phyloP scores from a whole-genome alignment of 2,113 vertebrate species.

The Hemichromis elongatus region DNA sequence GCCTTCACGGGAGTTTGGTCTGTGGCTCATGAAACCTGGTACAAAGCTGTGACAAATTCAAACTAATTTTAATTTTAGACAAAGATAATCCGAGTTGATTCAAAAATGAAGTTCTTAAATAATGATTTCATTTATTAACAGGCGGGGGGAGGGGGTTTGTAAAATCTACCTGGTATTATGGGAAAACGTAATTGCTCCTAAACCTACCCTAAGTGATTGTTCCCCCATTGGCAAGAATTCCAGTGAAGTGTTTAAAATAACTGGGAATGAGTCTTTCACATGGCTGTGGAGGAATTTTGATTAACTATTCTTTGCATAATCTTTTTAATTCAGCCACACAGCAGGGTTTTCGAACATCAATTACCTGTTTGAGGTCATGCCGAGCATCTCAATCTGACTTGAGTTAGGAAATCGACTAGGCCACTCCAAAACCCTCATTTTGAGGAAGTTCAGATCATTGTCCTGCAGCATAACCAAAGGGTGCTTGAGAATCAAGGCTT shows the following conservation, averaged over 20 bases:
- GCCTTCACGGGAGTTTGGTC: background rate
- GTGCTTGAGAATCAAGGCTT: background rate
- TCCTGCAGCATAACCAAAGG: background rate
- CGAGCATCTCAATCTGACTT: background rate
- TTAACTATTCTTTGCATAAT: background rate
- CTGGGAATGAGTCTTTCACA: background rate
- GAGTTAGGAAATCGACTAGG: background rate
- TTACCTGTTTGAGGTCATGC: background rate
- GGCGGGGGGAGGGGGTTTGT: background rate
- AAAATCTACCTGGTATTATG: background rate
- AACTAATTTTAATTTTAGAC: background rate
- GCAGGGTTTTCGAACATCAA: background rate
- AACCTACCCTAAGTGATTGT: background rate
- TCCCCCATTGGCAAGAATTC: too few species aligned
- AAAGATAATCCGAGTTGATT: background rate
- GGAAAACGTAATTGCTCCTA: background rate
- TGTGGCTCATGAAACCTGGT: background rate
- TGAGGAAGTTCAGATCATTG: background rate
- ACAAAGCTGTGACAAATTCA: background rate
- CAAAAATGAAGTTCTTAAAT: background rate
- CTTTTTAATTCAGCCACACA: background rate
- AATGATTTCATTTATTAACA: background rate
- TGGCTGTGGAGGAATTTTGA: background rate
- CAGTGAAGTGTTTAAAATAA: background rate
- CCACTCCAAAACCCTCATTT: background rate